Percentiles rank a stretch among this genome's conserved stretches.
phyloP scores from a whole-genome alignment of 2,113 vertebrate species.

The Chaetodon trifascialis region DNA sequence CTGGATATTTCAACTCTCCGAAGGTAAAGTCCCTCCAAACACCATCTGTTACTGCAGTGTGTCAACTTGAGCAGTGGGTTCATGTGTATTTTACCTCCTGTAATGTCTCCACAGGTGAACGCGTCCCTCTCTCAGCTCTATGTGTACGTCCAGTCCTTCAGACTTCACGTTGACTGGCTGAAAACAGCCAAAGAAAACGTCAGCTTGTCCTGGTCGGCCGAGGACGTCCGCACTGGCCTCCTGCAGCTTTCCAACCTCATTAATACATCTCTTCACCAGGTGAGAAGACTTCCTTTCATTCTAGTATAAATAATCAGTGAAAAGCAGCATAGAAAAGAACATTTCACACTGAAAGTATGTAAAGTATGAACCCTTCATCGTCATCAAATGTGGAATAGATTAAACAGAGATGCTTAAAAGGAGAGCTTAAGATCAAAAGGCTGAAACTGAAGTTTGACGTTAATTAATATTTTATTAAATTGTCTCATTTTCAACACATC shows the following conservation, averaged over 20 bases:
- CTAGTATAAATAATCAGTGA: too few relatives aligned
- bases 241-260: conserved; percentile 28
- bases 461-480: too few relatives aligned
- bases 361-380: too few relatives aligned
- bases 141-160: conserved; percentile 45
- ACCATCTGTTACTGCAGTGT: background rate
- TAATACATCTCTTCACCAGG: conserved; percentile 51
- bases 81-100: too few relatives aligned
- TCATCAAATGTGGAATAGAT: too few relatives aligned
- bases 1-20: background rate
- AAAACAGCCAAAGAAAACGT: conserved; percentile 47
- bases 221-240: conserved; percentile 43
- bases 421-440: too few relatives aligned
- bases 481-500: too few relatives aligned
- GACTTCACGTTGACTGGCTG: conserved; percentile 74
- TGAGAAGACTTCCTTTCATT: conserved; percentile 29
- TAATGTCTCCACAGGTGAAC: conserved; percentile 59
- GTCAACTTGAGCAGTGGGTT: background rate
- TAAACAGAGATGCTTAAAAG: too few relatives aligned
- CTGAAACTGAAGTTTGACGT: too few relatives aligned
- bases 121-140: conserved; percentile 65
- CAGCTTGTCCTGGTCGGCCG: conserved; percentile 47
- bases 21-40: conserved; percentile 41
- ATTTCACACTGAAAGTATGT: too few relatives aligned
- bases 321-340: too few relatives aligned